Percentiles rank a stretch among this genome's conserved stretches.
These are phyloP conservation scores for Embidobia sp. DNA, from an alignment of 2,888 invertebrate species.

Conservation along the genomic window DNA sequence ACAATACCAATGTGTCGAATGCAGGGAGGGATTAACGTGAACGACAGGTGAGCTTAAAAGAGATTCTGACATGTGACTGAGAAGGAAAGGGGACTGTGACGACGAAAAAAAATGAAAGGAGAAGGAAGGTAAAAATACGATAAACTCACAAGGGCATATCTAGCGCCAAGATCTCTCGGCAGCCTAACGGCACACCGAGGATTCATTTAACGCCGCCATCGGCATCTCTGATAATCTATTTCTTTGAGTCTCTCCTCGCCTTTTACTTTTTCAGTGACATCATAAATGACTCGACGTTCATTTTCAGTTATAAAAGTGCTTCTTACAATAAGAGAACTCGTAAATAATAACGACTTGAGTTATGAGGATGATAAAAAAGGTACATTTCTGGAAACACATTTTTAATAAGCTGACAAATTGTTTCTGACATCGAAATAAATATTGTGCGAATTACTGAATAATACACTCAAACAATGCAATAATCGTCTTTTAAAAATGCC, in stretches of 20 bases:
- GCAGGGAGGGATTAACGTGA: slow-evolving; percentile 26
- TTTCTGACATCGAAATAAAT: no score
- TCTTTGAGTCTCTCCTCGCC: slow-evolving; percentile 34
- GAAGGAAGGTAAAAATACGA: slow-evolving; percentile 11
- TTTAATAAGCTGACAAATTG: no score
- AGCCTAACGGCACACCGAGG: slow-evolving; percentile 46
- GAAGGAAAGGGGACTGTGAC: not conserved
- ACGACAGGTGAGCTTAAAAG: slow-evolving; percentile 48
- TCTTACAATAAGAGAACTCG: slow-evolving; percentile 14
- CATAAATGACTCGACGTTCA: slow-evolving; percentile 26
- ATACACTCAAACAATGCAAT: no score
- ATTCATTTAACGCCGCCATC: slow-evolving; percentile 45
- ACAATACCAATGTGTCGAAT: slow-evolving; percentile 44
- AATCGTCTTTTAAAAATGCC: no score
- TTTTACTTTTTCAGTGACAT: slow-evolving; percentile 48
- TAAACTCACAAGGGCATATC: slow-evolving; percentile 42
- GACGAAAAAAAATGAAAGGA: not conserved
- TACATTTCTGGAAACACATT: no score
- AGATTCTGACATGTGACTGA: slow-evolving; percentile 8
- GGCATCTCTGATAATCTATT: slow-evolving; percentile 48
- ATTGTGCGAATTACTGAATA: no score
- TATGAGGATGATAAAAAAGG: no score
- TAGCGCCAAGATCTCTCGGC: slow-evolving; percentile 32
- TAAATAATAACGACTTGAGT: no score
- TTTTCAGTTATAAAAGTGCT: slow-evolving; percentile 31